Base-by-base conservation (phyloP, 2,888 invertebrate species). In the Eilema caniola region DNA sequence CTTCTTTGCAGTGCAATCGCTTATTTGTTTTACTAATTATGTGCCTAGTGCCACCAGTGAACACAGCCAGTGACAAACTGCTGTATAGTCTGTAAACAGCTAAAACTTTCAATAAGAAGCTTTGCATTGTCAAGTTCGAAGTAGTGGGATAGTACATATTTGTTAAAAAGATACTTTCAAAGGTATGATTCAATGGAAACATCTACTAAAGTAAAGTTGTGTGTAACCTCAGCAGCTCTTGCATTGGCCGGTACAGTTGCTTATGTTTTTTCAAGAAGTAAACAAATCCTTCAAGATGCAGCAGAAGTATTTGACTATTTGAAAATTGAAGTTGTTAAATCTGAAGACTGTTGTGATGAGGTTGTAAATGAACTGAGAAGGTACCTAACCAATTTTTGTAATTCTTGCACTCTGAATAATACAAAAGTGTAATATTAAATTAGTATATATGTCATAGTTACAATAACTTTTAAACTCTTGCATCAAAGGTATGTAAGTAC, bases 321-420 rank as follows among this genome's bases (percentile, higher is more conserved):
- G 68, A 82, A 75, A 64, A 89, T 93, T 33, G 85, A 85, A 76
- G 88, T 81, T 41, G 88, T 93, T 7, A 86, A 83, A 14, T 87
- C 80, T 25, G 86, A 88, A 77, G 78, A 84, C n/a, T 69, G 76
- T n/a, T 90, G 94, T 69, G 82, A 90, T 67, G 76, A 83, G 72
- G 87, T 90, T n/a, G 84, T 93, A 3, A 37, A 65, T 8, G 90
- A 92, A 75, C 77, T 94, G 71, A 84, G 76, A 72, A 90, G 88
- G 94, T 94, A 82, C 8, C 31, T 8, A 33, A 33, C 31, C 8
- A 33, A 33, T 33, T 33, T 33, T 33, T 7, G 28, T 28, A n/a
- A n/a, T n/a, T n/a, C 5, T 28, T 28, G 5, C 28, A 28, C 28
- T 28, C 28, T 5, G 28, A 28, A 4, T 28, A 28, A 4, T 28